Percentiles rank a stretch among this genome's conserved stretches.
These are phyloP conservation scores for Bothrops jararaca DNA, from an alignment of 2,113 vertebrate genomes.

Conservation along the genomic window DNA sequence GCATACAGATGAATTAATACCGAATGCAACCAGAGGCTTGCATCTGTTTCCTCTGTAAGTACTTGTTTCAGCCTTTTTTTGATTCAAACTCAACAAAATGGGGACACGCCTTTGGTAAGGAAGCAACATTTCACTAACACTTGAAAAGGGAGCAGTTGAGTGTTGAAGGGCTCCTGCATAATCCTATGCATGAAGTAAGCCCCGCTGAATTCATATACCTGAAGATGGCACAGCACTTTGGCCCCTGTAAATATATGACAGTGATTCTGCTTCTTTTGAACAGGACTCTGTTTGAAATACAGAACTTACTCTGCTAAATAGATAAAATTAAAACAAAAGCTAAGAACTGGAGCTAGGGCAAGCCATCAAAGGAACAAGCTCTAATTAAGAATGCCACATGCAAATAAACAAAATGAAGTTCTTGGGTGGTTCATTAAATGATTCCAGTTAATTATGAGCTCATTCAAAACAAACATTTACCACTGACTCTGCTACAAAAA, in stretches of 20 bases:
- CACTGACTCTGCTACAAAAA: background rate
- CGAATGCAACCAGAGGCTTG: no score
- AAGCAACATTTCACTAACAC: background rate
- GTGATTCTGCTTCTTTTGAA: background rate
- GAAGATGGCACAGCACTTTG: background rate
- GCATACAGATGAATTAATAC: no score
- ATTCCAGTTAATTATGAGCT: background rate
- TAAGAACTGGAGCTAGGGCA: background rate
- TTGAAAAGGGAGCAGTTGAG: background rate
- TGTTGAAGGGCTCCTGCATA: background rate
- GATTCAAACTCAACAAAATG: background rate
- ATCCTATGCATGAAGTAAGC: background rate
- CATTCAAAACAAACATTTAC: background rate
- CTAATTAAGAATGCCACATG: background rate
- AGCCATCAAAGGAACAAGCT: background rate
- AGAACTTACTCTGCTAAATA: background rate
- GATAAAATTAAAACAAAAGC: background rate
- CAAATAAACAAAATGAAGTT: background rate
- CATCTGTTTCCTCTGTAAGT: no score
- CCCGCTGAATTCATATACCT: background rate
- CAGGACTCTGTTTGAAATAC: background rate
- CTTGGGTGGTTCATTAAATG: background rate
- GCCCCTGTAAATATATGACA: background rate
- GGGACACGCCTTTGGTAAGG: background rate
- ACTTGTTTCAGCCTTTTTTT: no score